These are phyloP conservation scores for Acrobasis consociella DNA, from an alignment of 2,888 invertebrate species.

Conservation along the genomic window DNA sequence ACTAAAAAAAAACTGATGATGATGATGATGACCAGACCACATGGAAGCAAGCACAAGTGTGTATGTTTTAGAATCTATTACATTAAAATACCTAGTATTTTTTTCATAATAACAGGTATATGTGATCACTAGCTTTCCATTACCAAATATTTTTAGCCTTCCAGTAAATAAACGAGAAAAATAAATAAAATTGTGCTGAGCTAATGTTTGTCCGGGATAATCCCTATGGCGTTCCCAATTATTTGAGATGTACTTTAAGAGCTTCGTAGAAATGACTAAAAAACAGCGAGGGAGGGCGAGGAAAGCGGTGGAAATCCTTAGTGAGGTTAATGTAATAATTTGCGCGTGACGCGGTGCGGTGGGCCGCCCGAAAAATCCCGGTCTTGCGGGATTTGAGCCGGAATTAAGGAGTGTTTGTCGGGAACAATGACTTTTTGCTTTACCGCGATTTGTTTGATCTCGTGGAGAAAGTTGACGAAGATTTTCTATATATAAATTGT, in stretches of 20 bases:
- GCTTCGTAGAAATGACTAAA: constrained; percentile 17
- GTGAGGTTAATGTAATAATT: constrained; percentile 24
- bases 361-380: constrained; percentile 7
- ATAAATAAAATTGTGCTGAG: not conserved
- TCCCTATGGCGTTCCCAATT: constrained; percentile 16
- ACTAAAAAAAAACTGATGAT: too few relatives aligned
- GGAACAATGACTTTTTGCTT: constrained; percentile 15
- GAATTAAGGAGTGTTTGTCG: constrained; percentile 14
- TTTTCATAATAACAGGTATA: too few relatives aligned
- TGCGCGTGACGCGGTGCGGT: constrained; percentile 17
- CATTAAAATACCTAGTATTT: too few relatives aligned
- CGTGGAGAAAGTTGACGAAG: not conserved
- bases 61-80: too few relatives aligned
- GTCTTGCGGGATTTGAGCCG: not conserved
- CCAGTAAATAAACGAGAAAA: not conserved
- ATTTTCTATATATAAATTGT: not conserved
- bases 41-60: too few relatives aligned
- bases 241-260: constrained; percentile 10
- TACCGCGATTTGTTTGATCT: constrained; percentile 11
- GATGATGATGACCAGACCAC: too few relatives aligned
- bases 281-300: not conserved
- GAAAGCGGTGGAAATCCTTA: constrained; percentile 13
- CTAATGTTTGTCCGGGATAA: constrained; percentile 12
- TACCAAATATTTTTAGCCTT: too few relatives aligned
- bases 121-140: too few relatives aligned